Percentiles rank a stretch among this genome's conserved stretches.
Evolutionary conservation across 1,140 invertebrate genomes (phyloP).

Genomic region (Hycleus cichorii): DNA sequence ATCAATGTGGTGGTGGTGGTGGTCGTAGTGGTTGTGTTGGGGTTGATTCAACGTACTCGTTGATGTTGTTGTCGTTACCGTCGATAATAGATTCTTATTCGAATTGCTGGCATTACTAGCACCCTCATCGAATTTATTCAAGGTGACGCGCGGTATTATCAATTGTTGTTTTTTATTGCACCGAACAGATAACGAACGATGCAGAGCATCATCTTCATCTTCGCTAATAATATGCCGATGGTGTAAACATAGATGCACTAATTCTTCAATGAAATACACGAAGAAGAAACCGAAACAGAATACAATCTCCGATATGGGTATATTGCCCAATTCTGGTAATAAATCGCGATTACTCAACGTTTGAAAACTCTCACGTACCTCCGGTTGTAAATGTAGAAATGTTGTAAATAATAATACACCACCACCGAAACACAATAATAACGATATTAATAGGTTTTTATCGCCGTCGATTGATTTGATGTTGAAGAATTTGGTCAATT

Average conservation of each 20-base stretch:
- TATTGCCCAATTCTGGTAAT: conserved; percentile 38
- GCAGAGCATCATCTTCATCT: conserved; percentile 46
- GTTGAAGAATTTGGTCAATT: conserved; percentile 44
- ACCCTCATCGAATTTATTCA: conserved; percentile 35
- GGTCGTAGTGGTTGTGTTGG: conserved; percentile 9
- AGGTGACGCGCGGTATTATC: conserved; percentile 34
- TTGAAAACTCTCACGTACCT: conserved; percentile 55
- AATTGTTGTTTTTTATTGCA: conserved; percentile 39
- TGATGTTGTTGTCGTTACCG: conserved; percentile 7
- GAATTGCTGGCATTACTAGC: conserved; percentile 32
- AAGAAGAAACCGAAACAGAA: conserved; percentile 66
- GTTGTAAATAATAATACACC: conserved; percentile 72
- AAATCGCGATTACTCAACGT: conserved; percentile 37
- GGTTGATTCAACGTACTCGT: background rate
- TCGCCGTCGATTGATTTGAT: conserved; percentile 35
- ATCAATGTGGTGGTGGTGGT: conserved; percentile 27
- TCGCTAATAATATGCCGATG: conserved; percentile 36
- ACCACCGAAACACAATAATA: conserved; percentile 70
- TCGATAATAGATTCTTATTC: conserved; percentile 33
- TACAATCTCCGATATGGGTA: conserved; percentile 57
- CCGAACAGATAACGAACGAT: conserved; percentile 50
- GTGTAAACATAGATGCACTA: conserved; percentile 49
- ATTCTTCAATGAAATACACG: conserved; percentile 64
- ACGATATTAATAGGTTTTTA: conserved; percentile 48
- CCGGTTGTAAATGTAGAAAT: conserved; percentile 69